Base-by-base conservation (phyloP, 2,888 invertebrate species). In the Pedicia rivosa region DNA sequence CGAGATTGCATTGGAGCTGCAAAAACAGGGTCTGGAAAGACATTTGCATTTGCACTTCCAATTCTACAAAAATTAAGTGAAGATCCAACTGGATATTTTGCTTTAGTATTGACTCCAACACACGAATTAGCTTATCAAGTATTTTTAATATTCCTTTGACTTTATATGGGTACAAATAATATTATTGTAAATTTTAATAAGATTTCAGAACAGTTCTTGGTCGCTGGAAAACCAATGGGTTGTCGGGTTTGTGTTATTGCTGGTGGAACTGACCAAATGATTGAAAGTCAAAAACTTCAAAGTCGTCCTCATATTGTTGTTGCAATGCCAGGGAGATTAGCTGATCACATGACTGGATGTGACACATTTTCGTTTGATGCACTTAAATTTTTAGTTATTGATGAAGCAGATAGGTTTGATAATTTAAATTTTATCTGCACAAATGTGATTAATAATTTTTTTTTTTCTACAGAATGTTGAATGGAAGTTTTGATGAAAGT, bases 21-120 rank as follows among this genome's bases (percentile, higher is more conserved):
- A 0, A 92, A 95, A 60, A 98, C 97, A 7, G 97, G 97, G 10
- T 94, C 92, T 38, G 97, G 97, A 2, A 98, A 98, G 67, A 98
- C 98, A 1, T 75, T 97, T 51, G 92, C 97, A 0, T 98, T 98
- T 68, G 94, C 91, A 1, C 58, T 97, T 37, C 95, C 95, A 0
- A 88, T 97, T 49, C 57, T 97, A 31, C 90, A 95, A 56, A 76
- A 78, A 53, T 64, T 97, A 19, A 83, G 84, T 40, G 82, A 90
- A 53, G 95, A 98, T 60, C 95, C 95, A 0, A 91, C 83, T 57
- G 94, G 94, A 38, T 90, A 97, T 55, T 98, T 82, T 68, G 92
- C 94, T 3, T 66, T 98, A 19, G 67, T 98, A 15, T 63, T 98
- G 9, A 95, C 97, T 10, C 97, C 98, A 3, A 98, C 97, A 1